A percentile compares a stretch with the other conserved stretches of the same genome.
phyloP scores from a whole-genome alignment of 2,113 vertebrate species.

The Neolamprologus fasciatus region DNA sequence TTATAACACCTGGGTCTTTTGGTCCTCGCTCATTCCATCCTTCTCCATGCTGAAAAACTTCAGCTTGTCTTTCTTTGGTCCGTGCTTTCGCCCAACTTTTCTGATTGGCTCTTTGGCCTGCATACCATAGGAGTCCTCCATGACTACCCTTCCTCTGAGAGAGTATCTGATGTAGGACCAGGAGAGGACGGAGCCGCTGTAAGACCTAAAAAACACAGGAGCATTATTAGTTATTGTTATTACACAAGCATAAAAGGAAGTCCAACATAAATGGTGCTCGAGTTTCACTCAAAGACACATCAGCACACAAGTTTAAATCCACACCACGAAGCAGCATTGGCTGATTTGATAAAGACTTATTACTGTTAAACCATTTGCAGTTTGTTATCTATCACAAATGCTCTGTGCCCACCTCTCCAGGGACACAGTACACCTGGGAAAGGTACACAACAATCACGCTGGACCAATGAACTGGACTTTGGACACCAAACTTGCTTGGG shows the following conservation, averaged over 20 bases:
- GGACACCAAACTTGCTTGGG: background rate
- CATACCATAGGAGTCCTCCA: background rate
- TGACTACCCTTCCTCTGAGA: background rate
- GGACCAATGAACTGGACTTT: background rate
- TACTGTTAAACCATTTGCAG: background rate
- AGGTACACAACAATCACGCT: background rate
- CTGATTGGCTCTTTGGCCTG: background rate
- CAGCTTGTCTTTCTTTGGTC: background rate
- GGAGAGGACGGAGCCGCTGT: background rate
- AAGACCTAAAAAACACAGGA: background rate
- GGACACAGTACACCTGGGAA: background rate
- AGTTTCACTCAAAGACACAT: background rate
- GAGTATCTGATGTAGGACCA: slow-evolving; percentile 7
- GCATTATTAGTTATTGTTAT: background rate
- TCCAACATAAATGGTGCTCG: background rate
- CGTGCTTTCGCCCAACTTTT: background rate
- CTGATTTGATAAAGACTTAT: background rate
- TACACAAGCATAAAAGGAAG: background rate
- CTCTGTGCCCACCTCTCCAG: background rate
- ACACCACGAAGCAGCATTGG: background rate
- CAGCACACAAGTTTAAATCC: background rate
- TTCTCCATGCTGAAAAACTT: background rate
- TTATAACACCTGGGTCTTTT: background rate
- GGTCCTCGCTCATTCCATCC: background rate
- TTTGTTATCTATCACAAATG: background rate